A percentile compares a stretch with the other conserved stretches of the same genome.
phyloP scores from a whole-genome alignment of 2,797 vertebrate genomes.

The Acropternis orthonyx region DNA sequence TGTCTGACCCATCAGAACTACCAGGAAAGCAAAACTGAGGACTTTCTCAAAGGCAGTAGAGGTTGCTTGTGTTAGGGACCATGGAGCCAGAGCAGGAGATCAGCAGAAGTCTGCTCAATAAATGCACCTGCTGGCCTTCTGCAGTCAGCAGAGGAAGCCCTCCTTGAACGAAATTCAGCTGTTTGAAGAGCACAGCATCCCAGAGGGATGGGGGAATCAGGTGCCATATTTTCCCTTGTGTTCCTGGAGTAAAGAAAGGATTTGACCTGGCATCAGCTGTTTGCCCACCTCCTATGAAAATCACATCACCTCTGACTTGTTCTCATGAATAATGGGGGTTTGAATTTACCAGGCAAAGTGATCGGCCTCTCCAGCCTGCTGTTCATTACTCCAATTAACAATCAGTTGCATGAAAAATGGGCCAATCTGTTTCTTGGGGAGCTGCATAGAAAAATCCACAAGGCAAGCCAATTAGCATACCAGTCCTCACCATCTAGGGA shows the following conservation, averaged over 20 bases:
- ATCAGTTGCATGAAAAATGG: constrained; percentile 82
- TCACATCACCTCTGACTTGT: constrained; percentile 44
- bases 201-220: neutral
- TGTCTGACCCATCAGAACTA: neutral
- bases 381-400: constrained; percentile 88
- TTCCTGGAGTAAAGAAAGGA: neutral
- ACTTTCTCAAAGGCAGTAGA: neutral
- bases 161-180: neutral
- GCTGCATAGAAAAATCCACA: constrained; percentile 68
- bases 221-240: neutral
- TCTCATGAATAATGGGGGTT: constrained; percentile 69
- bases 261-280: neutral
- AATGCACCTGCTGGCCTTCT: neutral
- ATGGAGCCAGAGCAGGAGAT: neutral
- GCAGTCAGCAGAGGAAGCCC: neutral
- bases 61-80: neutral
- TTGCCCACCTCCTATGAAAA: constrained; percentile 24
- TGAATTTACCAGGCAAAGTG: constrained; percentile 79
- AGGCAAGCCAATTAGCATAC: constrained; percentile 81
- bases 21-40: neutral
- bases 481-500: constrained; percentile 75
- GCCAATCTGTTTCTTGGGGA: constrained; percentile 83
- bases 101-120: neutral
- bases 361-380: constrained; percentile 68
- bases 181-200: neutral